A percentile compares a stretch with the other conserved stretches of the same genome.
Conservation (phyloP, 1,140 invertebrate species). For the Drosophila tsacasi region DNA sequence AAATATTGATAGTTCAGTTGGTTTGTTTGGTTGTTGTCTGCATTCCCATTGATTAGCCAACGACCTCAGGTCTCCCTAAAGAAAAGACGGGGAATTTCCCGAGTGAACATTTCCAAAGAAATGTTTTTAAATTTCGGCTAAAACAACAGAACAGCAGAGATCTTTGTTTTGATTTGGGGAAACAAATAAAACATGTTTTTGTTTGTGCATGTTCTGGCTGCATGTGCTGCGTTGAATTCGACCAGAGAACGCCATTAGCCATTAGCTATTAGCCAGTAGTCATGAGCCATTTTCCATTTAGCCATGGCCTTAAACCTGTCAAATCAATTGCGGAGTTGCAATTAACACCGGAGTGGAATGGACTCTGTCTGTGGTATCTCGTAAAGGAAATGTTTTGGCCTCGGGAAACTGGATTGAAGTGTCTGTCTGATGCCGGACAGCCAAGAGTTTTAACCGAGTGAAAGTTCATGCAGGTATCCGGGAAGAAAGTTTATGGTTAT, state of each 20-base stretch:
- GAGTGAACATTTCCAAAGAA: conserved; percentile 30
- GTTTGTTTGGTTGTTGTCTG: conserved; percentile 17
- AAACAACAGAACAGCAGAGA: conserved; percentile 21
- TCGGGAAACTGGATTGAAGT: conserved; percentile 47
- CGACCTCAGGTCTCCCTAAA: conserved; percentile 1
- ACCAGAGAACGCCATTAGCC: conserved; percentile 43
- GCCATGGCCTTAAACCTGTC: conserved; percentile 37
- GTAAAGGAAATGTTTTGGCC: conserved; percentile 30
- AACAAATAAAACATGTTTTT: conserved; percentile 59
- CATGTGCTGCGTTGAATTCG: conserved; percentile 23
- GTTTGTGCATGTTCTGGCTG: conserved; percentile 60
- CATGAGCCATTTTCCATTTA: background rate
- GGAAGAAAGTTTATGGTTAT: conserved; percentile 18
- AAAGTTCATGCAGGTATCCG: conserved; percentile 48
- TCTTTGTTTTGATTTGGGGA: conserved; percentile 39
- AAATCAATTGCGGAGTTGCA: conserved; percentile 22
- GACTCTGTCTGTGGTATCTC: conserved; percentile 7
- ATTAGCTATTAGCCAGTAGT: conserved; percentile 24
- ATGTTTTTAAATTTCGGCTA: conserved; percentile 60
- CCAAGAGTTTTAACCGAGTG: conserved; percentile 25
- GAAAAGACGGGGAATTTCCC: conserved; percentile 34
- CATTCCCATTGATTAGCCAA: conserved; percentile 54
- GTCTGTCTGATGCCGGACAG: conserved; percentile 1
- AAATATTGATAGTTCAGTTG: conserved; percentile 58
- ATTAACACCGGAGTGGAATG: conserved; percentile 21